Evolutionary conservation across 2,888 invertebrate genomes (phyloP), one percentile per base, ranked within the genome.

Genomic region (Oxyscelio sp.): DNA sequence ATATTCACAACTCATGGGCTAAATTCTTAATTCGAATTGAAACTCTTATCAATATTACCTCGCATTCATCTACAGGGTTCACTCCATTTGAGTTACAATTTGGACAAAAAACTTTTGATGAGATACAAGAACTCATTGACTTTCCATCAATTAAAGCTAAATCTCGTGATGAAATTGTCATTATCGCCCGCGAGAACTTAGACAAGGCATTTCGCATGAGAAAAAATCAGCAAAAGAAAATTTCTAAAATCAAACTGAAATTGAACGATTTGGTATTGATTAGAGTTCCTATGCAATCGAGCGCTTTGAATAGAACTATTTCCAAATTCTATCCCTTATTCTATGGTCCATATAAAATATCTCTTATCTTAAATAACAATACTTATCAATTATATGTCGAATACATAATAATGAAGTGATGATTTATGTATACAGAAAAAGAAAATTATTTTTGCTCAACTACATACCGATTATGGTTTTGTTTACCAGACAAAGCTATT

Each of bases 51-150:
- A 74, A 74, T 52, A 24, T 50, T 0, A 27, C 43, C 2, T 52
- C 52, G 2, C 70, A 78, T 17, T 59, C 21, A n/a, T 9, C 43
- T 11, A 63, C 54, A 0, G 54, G 43, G 0, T 63, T 1, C 11
- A 27, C 17, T 1, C 63, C 74, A 2, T 13, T 17, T 2, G 54
- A 61, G 24, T 4, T 74, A 6, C 63, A 74, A 17, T 74, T 17
- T 27, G 70, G 61, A 3, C 3, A 27, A 6, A 27, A 6, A 27
- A 27, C 24, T 22, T 8, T 22, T 15, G 17, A 50, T 17, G 15
- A 17, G 45, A 43, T 43, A 50, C 17, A 17, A 9, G 17, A 50
- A 22, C 1, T 50, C 50, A 17, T 17, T 11, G 11, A 8, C 8
- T 50, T 50, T 50, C 17, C 19, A 22, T 22, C 50, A n/a, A n/a